Percentiles rank a stretch among this genome's conserved stretches.
These are phyloP conservation scores for Mustela lutreola DNA, from an alignment of 2,113 vertebrate genomes.

Conservation along the genomic window DNA sequence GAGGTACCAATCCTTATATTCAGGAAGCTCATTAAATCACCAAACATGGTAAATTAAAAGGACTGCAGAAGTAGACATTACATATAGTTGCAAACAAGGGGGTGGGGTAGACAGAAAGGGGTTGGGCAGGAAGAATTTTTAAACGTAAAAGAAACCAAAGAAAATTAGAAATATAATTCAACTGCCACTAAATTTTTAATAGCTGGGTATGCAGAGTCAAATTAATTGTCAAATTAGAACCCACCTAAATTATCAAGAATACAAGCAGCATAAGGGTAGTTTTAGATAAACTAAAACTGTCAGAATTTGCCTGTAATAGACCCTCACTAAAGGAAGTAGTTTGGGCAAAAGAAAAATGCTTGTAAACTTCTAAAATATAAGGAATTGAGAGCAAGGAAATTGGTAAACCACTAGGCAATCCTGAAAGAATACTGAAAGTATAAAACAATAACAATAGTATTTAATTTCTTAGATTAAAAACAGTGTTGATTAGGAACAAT, in stretches of 20 bases:
- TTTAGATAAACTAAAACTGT: neutral
- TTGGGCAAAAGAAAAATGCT: neutral
- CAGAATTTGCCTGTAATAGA: neutral
- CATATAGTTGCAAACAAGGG: neutral
- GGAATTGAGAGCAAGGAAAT: neutral
- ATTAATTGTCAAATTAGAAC: conserved; percentile 6
- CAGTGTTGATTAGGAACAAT: neutral
- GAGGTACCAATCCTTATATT: neutral
- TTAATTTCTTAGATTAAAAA: neutral
- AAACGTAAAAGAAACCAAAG: neutral
- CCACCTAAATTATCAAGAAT: neutral
- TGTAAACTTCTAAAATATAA: neutral
- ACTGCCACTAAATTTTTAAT: neutral
- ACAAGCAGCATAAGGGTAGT: neutral
- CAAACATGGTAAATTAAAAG: neutral
- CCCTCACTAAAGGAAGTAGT: neutral
- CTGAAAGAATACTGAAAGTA: neutral
- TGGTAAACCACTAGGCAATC: neutral
- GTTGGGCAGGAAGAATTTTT: neutral
- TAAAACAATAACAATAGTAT: neutral
- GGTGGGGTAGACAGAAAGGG: neutral
- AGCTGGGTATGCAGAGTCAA: neutral
- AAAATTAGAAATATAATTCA: neutral
- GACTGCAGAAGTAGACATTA: neutral
- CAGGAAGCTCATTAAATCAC: neutral